Evolutionary conservation across 2,797 vertebrate genomes (phyloP).

Genomic region (Propithecus deckenii): DNA sequence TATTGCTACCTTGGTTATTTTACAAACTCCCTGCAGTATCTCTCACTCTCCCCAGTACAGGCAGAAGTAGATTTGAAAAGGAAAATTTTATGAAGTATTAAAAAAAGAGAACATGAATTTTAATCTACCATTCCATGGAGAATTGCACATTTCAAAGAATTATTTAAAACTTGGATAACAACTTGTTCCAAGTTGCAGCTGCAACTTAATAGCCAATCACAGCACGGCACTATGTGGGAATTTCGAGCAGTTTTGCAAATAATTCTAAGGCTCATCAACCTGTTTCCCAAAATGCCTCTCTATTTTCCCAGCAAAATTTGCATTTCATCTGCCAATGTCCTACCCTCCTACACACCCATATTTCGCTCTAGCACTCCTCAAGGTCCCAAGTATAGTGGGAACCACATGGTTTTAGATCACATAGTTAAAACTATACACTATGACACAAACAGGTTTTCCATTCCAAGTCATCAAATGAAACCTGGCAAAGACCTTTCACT

Average conservation of each 20-base stretch:
- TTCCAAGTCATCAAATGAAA: background rate
- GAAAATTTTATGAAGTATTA: background rate
- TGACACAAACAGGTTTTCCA: background rate
- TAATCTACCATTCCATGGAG: slow-evolving; percentile 36
- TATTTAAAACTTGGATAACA: slow-evolving; percentile 54
- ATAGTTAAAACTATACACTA: background rate
- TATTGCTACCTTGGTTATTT: background rate
- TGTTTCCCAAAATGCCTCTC: slow-evolving; percentile 44
- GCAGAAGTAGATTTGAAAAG: slow-evolving; percentile 23
- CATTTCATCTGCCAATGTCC: slow-evolving; percentile 50
- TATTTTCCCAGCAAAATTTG: slow-evolving; percentile 58
- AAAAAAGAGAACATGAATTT: slow-evolving; percentile 51
- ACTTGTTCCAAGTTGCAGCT: slow-evolving; percentile 48
- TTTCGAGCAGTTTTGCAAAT: slow-evolving; percentile 42
- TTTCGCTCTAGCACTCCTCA: slow-evolving; percentile 37
- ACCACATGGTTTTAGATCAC: background rate
- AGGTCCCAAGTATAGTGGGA: slow-evolving; percentile 10
- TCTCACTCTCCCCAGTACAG: background rate
- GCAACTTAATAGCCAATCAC: slow-evolving; percentile 62
- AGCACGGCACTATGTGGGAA: background rate
- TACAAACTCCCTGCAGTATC: background rate
- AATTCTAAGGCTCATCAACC: slow-evolving; percentile 48
- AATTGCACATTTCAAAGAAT: slow-evolving; percentile 47
- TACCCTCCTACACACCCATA: slow-evolving; percentile 49
- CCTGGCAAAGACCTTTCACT: background rate